Percentiles rank a stretch among this genome's conserved stretches.
Conservation (phyloP, 2,113 vertebrate species). For the Menidia beryllina region DNA sequence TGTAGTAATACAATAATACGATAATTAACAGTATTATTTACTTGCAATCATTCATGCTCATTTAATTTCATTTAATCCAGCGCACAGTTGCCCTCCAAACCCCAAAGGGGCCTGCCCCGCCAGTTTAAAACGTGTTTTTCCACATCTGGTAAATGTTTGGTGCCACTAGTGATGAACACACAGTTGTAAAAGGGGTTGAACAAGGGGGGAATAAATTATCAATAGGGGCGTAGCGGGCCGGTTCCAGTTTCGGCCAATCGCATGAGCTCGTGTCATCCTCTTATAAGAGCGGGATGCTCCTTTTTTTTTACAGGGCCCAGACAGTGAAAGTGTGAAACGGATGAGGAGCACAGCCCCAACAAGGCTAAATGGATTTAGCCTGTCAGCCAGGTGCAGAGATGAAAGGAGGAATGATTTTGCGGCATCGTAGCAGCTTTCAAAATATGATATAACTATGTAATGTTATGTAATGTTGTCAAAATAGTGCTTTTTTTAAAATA, state of each 20-base stretch:
- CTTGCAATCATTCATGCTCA: too few relatives aligned
- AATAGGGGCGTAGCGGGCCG: not conserved
- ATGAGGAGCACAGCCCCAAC: constrained; percentile 28
- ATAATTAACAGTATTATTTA: too few relatives aligned
- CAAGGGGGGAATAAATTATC: constrained; percentile 34
- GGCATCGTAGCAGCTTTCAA: constrained; percentile 24
- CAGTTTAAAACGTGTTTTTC: not conserved
- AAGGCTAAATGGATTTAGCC: constrained; percentile 29
- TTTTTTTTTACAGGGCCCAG: constrained; percentile 8
- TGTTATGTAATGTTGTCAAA: too few relatives aligned
- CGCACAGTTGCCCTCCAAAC: too few relatives aligned
- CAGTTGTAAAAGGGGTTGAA: constrained; percentile 12
- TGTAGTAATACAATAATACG: too few relatives aligned
- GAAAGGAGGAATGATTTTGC: constrained; percentile 38
- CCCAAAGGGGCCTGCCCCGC: not conserved
- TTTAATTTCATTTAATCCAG: too few relatives aligned
- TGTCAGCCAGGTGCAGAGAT: constrained; percentile 32
- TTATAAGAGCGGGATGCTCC: constrained; percentile 33
- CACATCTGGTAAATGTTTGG: not conserved
- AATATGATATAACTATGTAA: too few relatives aligned
- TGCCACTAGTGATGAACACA: not conserved
- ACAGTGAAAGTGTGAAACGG: constrained; percentile 21
- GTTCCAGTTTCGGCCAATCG: constrained; percentile 29
- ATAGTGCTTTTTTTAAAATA: too few relatives aligned
- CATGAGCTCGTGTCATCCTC: constrained; percentile 25